Percentiles rank a stretch among this genome's conserved stretches.
These are phyloP conservation scores for Solenodon paradoxus DNA, from an alignment of 2,113 vertebrate species.

Conservation along the genomic window DNA sequence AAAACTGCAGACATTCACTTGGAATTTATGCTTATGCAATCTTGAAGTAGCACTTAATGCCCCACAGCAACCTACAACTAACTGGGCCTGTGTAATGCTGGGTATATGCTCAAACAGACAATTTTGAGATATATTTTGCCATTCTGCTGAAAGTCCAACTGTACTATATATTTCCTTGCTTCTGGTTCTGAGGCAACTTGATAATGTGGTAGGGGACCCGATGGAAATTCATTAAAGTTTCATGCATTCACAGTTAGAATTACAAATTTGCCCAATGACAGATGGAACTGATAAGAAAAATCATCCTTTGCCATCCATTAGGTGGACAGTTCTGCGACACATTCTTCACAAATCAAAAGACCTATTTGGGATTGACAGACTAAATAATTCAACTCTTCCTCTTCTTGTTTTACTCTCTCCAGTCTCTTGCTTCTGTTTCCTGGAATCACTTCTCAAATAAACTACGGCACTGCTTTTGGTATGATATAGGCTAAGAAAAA, in stretches of 20 bases:
- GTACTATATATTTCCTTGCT: neutral
- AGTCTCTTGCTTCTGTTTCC: neutral
- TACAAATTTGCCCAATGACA: neutral
- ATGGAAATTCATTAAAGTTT: neutral
- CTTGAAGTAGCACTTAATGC: neutral
- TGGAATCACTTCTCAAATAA: neutral
- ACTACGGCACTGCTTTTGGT: neutral
- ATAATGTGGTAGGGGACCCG: neutral
- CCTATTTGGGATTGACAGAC: neutral
- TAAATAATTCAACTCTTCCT: neutral
- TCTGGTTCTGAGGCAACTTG: neutral
- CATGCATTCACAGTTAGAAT: neutral
- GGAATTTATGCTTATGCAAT: neutral
- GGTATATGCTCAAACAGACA: neutral
- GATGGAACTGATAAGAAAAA: neutral
- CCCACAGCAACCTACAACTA: neutral
- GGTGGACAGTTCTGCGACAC: neutral
- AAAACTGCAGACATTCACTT: neutral
- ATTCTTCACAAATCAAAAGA: neutral
- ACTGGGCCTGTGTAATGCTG: fast-evolving
- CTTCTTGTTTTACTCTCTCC: neutral
- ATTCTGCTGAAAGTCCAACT: neutral
- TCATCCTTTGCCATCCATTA: neutral
- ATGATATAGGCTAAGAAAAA: neutral
- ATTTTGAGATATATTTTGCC: neutral